Conservation (phyloP, 2,113 vertebrate species). For the Nasalis larvatus region DNA sequence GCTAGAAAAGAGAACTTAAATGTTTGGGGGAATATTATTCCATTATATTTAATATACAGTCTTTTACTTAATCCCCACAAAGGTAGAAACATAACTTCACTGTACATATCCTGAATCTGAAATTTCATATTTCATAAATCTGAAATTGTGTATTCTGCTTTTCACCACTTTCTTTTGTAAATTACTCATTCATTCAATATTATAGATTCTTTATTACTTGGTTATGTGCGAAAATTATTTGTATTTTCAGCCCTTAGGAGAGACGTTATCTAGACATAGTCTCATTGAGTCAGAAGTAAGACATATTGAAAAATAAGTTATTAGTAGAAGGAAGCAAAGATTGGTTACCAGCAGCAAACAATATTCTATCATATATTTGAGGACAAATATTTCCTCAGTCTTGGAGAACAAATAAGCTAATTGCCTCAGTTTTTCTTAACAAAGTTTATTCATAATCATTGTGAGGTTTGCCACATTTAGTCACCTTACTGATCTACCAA, state of each 20-base stretch:
- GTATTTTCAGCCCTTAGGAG: neutral
- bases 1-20: neutral
- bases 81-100: neutral
- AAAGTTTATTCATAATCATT: neutral
- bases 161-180: neutral
- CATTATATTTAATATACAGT: neutral
- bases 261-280: neutral
- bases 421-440: neutral
- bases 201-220: neutral
- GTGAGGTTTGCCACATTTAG: neutral
- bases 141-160: neutral
- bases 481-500: neutral
- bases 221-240: neutral
- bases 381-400: neutral
- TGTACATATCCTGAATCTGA: neutral
- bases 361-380: neutral
- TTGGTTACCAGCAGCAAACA: neutral
- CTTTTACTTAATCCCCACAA: neutral
- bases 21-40: neutral
- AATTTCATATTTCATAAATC: neutral
- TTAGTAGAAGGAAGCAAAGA: neutral
- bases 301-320: neutral
- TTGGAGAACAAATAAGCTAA: neutral
- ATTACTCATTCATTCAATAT: neutral
- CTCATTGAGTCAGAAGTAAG: neutral